Evolutionary conservation across 2,797 vertebrate genomes (phyloP).

Genomic region (Hydrocynus forskahlii): DNA sequence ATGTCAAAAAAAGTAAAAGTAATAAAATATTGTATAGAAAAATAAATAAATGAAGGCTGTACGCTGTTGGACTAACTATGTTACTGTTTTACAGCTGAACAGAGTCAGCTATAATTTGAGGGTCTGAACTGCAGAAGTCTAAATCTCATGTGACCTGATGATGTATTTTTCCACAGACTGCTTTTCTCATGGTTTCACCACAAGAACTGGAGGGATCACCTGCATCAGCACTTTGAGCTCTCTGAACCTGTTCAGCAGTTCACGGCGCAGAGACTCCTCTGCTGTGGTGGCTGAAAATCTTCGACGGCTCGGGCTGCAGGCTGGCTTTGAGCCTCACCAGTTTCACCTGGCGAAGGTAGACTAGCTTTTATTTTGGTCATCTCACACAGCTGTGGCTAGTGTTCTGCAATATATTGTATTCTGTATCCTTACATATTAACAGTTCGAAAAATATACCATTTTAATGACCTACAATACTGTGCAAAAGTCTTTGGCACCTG

Average conservation of each 20-base stretch:
- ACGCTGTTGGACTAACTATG: neutral
- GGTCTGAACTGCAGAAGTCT: neutral
- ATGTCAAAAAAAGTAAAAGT: too few relatives aligned
- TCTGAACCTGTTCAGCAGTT: slow-evolving; percentile 90
- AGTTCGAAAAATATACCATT: too few relatives aligned
- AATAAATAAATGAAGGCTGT: neutral
- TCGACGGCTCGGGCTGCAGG: slow-evolving; percentile 80
- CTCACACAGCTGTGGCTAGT: neutral
- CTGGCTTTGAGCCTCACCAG: slow-evolving; percentile 82
- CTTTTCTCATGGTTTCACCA: slow-evolving; percentile 93
- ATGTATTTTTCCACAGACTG: slow-evolving; percentile 67
- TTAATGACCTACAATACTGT: too few relatives aligned
- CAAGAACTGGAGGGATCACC: slow-evolving; percentile 87
- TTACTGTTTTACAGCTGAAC: neutral
- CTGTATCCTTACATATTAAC: too few relatives aligned
- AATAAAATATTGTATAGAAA: too few relatives aligned
- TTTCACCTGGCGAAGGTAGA: slow-evolving; percentile 86
- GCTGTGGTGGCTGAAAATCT: slow-evolving; percentile 87
- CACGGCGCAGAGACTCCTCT: slow-evolving; percentile 82
- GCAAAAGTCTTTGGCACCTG: too few relatives aligned
- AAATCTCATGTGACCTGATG: neutral
- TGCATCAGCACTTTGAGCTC: slow-evolving; percentile 86
- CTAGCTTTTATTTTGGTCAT: neutral
- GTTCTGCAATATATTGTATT: neutral
- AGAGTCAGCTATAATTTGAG: too few relatives aligned